Evolutionary conservation across 2,797 vertebrate species (phyloP), one percentile per base, ranked within the genome.

Genomic region (Balearica regulorum): DNA sequence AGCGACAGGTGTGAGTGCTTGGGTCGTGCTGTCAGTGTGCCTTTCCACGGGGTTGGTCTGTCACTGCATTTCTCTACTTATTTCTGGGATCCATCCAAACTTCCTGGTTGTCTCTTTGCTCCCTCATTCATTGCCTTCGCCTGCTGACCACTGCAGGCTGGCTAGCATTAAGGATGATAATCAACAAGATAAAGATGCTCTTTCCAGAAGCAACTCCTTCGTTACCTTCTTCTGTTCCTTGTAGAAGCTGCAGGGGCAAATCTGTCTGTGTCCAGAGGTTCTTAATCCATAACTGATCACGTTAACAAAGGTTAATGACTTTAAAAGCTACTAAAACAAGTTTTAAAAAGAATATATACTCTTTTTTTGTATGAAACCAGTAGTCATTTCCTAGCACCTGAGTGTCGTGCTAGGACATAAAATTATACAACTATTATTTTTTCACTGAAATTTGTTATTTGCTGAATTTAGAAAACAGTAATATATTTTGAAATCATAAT

Each of bases 1-100:
- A n/a, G 43, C 3, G 4, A n/a, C 1, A 26, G 33, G 12, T n/a
- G 43, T 4, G 20, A 62, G 55, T 0, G 0, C 62, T 29, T 7
- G 9, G 16, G 31, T 60, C 0, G 0, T 44, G 35, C 65, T 55
- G 33, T n/a, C 55, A 35, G 28, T 4, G 5, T 5, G 5, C 31
- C n/a, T 65, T 53, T 64, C 54, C 29, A 18, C 25, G 29, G 60
- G 37, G 33, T 8, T 49, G 65, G 22, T 87, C 73, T 58, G 31
- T 26, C 88, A n/a, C 68, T 41, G 37, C 44, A n/a, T 31, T 48
- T 11, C 75, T 84, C 41, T 61, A 28, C 29, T 71, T 31, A 33
- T 61, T 76, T 64, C 75, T 66, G 37, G 35, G 21, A 51, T 16
- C 26, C 43, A 46, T 55, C 29, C 29, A 35, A 1, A 22, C 39